Conservation (phyloP, 2,113 vertebrate genomes). For the Alouatta palliata region DNA sequence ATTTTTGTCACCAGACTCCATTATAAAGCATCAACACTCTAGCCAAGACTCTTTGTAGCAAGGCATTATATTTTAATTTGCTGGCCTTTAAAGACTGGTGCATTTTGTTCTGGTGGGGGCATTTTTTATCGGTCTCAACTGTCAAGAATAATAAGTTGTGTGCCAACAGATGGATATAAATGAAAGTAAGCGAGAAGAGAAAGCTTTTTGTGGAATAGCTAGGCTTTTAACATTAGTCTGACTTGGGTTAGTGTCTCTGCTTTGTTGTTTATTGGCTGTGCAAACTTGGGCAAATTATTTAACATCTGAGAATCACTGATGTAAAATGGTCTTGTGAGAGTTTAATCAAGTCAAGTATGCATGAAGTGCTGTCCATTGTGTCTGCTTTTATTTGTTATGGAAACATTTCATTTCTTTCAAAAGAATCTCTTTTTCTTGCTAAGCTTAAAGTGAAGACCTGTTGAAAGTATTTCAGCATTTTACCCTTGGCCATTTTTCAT, state of each 20-base stretch:
- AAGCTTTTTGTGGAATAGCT: background rate
- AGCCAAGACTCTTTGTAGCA: background rate
- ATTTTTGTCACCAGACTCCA: background rate
- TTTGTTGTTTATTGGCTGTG: background rate
- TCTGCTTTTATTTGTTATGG: background rate
- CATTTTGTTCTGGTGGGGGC: background rate
- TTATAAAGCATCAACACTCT: background rate
- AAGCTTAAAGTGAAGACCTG: background rate
- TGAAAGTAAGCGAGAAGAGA: background rate
- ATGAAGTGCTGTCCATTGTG: too few relatives aligned
- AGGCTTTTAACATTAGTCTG: background rate
- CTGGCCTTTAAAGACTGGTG: background rate
- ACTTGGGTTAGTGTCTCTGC: background rate
- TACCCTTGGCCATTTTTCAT: background rate
- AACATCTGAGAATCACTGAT: background rate
- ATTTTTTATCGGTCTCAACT: slow-evolving; percentile 8
- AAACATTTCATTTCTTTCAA: background rate
- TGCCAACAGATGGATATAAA: background rate
- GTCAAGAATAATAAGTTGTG: background rate
- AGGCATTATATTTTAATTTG: background rate
- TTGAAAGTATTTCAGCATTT: background rate
- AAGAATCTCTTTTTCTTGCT: background rate
- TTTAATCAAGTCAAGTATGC: background rate
- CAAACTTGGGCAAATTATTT: background rate
- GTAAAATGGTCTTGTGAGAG: background rate